Percentiles rank a stretch among this genome's conserved stretches.
Evolutionary conservation across 2,888 invertebrate genomes (phyloP).

Genomic region (Ceriagrion tenellum): DNA sequence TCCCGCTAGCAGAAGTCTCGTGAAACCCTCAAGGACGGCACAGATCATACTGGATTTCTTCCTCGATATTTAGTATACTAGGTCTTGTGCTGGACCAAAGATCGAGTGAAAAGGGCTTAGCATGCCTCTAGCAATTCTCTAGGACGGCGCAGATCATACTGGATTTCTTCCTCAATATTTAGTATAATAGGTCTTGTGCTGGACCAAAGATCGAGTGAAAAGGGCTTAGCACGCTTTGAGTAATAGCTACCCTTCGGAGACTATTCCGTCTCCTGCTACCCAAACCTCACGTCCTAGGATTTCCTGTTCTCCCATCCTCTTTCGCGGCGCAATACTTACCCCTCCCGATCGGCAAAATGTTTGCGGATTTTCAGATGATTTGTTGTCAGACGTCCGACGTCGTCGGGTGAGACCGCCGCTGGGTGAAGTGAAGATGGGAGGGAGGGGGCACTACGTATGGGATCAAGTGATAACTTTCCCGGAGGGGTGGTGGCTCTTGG

Average conservation of each 20-base stretch:
- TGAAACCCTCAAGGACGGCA: too few relatives aligned
- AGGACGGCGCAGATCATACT: too few relatives aligned
- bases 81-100: too few relatives aligned
- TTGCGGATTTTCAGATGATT: conserved; percentile 41
- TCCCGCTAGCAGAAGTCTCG: too few relatives aligned
- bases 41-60: too few relatives aligned
- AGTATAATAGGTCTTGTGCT: too few relatives aligned
- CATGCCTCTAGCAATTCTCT: too few relatives aligned
- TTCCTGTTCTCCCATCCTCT: neutral
- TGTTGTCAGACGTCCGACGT: conserved; percentile 26
- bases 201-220: too few relatives aligned
- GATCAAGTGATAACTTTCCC: conserved; percentile 34
- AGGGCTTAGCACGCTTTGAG: too few relatives aligned
- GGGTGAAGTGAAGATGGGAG: neutral
- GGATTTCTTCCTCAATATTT: too few relatives aligned
- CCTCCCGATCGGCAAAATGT: neutral
- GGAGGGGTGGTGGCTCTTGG: neutral
- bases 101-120: too few relatives aligned
- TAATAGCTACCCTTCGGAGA: neutral
- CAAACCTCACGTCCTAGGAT: neutral
- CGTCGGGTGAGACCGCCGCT: neutral
- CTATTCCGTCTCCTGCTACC: neutral
- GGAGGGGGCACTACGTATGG: neutral
- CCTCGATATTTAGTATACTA: too few relatives aligned
- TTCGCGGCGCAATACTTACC: neutral